A percentile compares a stretch with the other conserved stretches of the same genome.
phyloP scores from a whole-genome alignment of 2,888 invertebrate species.

The Athalia rosae region DNA sequence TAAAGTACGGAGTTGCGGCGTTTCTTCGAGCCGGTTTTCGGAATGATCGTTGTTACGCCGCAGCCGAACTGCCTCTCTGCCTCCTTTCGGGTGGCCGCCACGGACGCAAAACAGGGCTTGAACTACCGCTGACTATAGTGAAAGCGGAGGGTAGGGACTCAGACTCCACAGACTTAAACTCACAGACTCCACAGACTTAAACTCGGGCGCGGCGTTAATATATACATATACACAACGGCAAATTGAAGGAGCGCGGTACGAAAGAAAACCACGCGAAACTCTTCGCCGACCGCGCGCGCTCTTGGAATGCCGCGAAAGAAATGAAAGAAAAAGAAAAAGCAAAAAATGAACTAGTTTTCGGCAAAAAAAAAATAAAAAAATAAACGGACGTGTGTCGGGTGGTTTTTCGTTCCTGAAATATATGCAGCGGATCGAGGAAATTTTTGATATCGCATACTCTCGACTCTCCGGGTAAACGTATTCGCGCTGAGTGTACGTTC shows the following conservation, averaged over 20 bases:
- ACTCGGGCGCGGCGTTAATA: constrained; percentile 21
- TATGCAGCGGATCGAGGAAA: neutral
- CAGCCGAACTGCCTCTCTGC: too few relatives aligned
- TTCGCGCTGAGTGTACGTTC: neutral
- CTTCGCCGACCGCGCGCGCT: neutral
- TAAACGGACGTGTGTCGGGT: constrained; percentile 11
- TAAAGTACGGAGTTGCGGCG: too few relatives aligned
- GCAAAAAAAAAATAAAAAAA: constrained; percentile 21
- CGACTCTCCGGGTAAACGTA: too few relatives aligned
- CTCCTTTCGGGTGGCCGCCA: neutral
- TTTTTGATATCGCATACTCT: too few relatives aligned
- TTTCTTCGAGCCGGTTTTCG: too few relatives aligned
- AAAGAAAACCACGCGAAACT: constrained; percentile 12
- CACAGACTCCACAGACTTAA: neutral
- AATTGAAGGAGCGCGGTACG: constrained; percentile 16
- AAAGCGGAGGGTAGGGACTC: constrained; percentile 25
- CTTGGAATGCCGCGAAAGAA: too few relatives aligned
- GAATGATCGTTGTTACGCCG: too few relatives aligned
- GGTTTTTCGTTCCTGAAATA: constrained; percentile 23
- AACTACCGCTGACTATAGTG: constrained; percentile 31
- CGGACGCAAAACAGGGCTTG: constrained; percentile 23
- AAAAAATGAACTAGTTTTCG: neutral
- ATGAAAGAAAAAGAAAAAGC: too few relatives aligned
- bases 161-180: too few relatives aligned
- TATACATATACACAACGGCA: constrained; percentile 22